Conservation (phyloP, 2,888 invertebrate species). For the Lissocephala sabroskyi region DNA sequence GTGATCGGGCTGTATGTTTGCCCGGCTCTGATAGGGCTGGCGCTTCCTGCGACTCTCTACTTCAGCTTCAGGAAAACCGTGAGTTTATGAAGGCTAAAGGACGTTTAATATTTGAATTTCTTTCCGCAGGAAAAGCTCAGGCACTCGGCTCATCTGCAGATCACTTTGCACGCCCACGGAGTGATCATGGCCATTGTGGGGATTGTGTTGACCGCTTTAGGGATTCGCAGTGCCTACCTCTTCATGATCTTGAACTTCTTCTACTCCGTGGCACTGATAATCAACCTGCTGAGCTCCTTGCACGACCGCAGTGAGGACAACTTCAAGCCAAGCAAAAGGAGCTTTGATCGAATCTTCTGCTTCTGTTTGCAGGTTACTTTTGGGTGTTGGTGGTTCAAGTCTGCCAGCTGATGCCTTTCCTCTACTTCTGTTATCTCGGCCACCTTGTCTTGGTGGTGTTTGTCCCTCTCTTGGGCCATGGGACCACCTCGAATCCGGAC, state of each 20-base stretch:
- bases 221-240: constrained; percentile 66
- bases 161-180: constrained; percentile 67
- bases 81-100: not conserved
- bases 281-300: constrained; percentile 57
- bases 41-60: constrained; percentile 57
- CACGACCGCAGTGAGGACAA: constrained; percentile 51
- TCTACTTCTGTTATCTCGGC: constrained; percentile 73
- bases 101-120: not conserved
- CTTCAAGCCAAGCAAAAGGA: too few species aligned
- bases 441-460: constrained; percentile 73
- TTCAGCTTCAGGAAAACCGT: not conserved
- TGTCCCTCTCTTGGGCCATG: constrained; percentile 76
- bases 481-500: constrained; percentile 74
- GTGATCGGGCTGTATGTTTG: constrained; percentile 70
- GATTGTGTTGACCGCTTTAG: constrained; percentile 44
- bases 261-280: constrained; percentile 51
- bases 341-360: too few species aligned
- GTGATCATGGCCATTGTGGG: constrained; percentile 52
- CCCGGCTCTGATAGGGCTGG: constrained; percentile 65
- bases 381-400: constrained; percentile 60
- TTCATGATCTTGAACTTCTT: constrained; percentile 62
- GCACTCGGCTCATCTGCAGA: constrained; percentile 65
- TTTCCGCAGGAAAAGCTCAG: too few species aligned
- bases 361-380: constrained; percentile 26
- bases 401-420: constrained; percentile 71